Base-by-base conservation (phyloP, 1,140 invertebrate species). In the Diuraphis noxia region DNA sequence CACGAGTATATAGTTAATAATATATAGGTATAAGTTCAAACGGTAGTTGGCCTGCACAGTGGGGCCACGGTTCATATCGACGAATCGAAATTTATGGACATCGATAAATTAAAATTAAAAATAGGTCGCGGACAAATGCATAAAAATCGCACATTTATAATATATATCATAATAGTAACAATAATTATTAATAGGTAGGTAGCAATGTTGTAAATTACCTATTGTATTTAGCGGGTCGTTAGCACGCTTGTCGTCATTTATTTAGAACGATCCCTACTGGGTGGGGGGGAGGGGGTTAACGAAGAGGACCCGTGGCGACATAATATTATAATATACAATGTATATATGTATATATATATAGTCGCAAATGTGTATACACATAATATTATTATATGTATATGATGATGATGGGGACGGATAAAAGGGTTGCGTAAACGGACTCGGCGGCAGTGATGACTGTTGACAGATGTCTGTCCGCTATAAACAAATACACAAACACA, bases 401-500 rank as follows among this genome's bases (percentile, higher is more conserved):
- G n/a, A 38, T 82, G 36, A 30, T 25, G 41, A 38, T 82, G 36
- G 82, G 30, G 82, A 85, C 23, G 38, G n/a, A 72, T 56, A 72
- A 89, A 77, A 40, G 86, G 86, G 86, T 88, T 87, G 49, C n/a
- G 46, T 38, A 36, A 52, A 87, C 49, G 36, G n/a, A 87, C n/a
- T 49, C 17, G 49, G 36, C 38, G 23, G 41, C n/a, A 2, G 34
- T 38, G 17, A 23, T 40, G 82, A 85, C 82, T 46, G 82, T 52
- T 85, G 82, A 85, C 86, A 88, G 86, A 88, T 88, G 86, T 88
- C 49, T 63, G 49, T 63, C 86, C 36, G 49, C 17, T 41, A 84
- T 84, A 41, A 84, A 84, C 81, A 41, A 40, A 81, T 19, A 19
- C 34, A 36, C 72, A 63, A 30, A 10, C 30, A 63, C 30, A 72